Conservation (phyloP, 2,797 vertebrate genomes). For the Pseudochromis fuscus region DNA sequence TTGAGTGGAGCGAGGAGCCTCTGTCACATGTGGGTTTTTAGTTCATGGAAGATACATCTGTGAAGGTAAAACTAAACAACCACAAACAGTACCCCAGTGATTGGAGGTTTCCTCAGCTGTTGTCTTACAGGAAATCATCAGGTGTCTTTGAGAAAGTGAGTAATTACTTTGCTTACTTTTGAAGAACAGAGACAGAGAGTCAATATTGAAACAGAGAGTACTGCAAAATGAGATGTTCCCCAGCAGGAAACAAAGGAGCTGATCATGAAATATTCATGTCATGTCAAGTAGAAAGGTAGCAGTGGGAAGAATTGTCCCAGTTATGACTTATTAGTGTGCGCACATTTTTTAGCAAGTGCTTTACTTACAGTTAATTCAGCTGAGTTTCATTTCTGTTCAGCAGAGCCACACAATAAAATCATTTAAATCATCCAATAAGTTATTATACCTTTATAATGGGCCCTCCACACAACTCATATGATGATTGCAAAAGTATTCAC, state of each 20-base stretch:
- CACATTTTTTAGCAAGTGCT: neutral
- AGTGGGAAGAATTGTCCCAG: neutral
- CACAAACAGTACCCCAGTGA: neutral
- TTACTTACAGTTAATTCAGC: neutral
- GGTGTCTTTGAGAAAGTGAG: neutral
- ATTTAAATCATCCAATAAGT: neutral
- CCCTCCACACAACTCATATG: no score
- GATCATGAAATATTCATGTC: conserved; percentile 13
- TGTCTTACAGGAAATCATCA: neutral
- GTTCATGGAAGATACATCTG: neutral
- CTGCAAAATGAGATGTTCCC: conserved; percentile 1
- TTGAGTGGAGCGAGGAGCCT: neutral
- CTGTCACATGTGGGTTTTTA: conserved; percentile 19
- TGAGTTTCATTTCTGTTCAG: neutral
- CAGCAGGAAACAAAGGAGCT: neutral
- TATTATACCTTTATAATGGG: no score
- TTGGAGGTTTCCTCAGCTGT: neutral
- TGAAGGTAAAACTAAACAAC: conserved; percentile 3
- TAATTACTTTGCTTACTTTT: neutral
- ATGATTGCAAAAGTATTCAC: no score
- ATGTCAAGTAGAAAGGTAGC: neutral
- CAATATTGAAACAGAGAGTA: neutral
- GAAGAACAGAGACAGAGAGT: neutral
- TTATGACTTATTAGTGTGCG: no score
- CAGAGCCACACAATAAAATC: neutral